Evolutionary conservation across 2,888 invertebrate genomes (phyloP).

Genomic region (Campoplex nolae): DNA sequence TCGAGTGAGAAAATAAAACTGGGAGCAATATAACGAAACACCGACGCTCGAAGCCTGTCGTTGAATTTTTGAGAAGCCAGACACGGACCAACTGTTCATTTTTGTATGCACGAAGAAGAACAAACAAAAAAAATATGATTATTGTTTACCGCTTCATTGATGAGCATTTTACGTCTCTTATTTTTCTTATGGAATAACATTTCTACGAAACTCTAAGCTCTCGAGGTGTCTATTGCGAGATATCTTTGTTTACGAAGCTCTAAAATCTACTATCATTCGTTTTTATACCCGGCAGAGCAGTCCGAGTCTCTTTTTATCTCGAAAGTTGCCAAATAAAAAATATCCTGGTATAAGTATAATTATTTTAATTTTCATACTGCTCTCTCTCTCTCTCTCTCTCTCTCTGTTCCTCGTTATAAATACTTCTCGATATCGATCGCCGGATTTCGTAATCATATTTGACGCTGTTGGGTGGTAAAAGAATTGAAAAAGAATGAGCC

Average conservation of each 20-base stretch:
- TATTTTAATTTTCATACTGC: background rate
- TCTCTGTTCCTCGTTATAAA: background rate
- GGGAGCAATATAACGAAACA: constrained; percentile 18
- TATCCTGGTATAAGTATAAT: background rate
- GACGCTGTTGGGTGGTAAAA: background rate
- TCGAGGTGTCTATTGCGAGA: background rate
- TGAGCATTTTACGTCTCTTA: background rate
- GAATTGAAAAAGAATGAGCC: constrained; percentile 10
- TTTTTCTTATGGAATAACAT: background rate
- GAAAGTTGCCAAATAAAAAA: background rate
- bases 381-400: too few species aligned
- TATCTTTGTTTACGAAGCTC: background rate
- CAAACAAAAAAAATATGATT: background rate
- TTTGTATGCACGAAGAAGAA: too few species aligned
- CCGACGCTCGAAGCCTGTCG: background rate
- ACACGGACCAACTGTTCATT: background rate
- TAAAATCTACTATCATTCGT: background rate
- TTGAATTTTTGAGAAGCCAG: background rate
- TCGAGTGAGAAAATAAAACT: constrained; percentile 17
- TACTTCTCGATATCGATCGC: background rate
- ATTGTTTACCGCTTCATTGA: background rate
- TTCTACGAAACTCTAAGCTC: background rate
- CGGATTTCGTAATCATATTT: background rate
- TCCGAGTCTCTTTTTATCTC: too few species aligned
- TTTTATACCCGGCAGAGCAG: too few species aligned